Evolutionary conservation across 2,797 vertebrate species (phyloP).

Genomic region (Borostomias antarcticus): DNA sequence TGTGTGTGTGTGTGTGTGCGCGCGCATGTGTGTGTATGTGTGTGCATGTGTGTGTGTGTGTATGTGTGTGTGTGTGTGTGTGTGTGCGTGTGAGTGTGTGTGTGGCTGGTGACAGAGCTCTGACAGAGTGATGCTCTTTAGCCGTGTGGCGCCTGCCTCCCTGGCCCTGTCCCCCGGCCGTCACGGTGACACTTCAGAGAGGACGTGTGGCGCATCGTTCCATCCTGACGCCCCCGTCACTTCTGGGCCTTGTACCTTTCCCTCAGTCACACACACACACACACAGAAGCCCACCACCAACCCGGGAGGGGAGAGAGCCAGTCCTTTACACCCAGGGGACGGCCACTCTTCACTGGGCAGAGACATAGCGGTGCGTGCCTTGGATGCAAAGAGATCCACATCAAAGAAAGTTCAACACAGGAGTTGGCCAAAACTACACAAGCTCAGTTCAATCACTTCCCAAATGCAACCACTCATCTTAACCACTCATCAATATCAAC

Average conservation of each 20-base stretch:
- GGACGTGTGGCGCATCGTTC: slow-evolving; percentile 59
- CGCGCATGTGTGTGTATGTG: slow-evolving; percentile 50
- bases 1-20: slow-evolving; percentile 65
- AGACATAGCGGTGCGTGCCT: slow-evolving; percentile 47
- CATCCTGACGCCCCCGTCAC: slow-evolving; percentile 76
- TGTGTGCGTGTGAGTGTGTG: slow-evolving; percentile 11
- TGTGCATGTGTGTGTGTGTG: slow-evolving; percentile 5
- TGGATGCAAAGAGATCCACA: slow-evolving; percentile 42
- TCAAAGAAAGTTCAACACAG: slow-evolving; percentile 49
- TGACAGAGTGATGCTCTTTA: slow-evolving; percentile 49
- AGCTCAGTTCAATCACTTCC: neutral
- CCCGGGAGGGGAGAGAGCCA: slow-evolving; percentile 15
- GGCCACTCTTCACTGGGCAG: slow-evolving; percentile 44
- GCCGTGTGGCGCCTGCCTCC: slow-evolving; percentile 20
- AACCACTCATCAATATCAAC: neutral
- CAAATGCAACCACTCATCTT: neutral
- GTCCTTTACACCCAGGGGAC: slow-evolving; percentile 52
- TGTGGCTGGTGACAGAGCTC: slow-evolving; percentile 40
- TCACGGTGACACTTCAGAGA: slow-evolving; percentile 68
- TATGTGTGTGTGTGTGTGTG: slow-evolving; percentile 54
- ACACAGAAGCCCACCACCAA: no score
- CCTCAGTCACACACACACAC: slow-evolving; percentile 48
- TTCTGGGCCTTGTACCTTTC: slow-evolving; percentile 75
- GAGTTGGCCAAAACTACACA: slow-evolving; percentile 17
- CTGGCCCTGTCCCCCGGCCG: slow-evolving; percentile 20